Conservation (phyloP, 2,888 invertebrate species). For the Drosophila infuscata region DNA sequence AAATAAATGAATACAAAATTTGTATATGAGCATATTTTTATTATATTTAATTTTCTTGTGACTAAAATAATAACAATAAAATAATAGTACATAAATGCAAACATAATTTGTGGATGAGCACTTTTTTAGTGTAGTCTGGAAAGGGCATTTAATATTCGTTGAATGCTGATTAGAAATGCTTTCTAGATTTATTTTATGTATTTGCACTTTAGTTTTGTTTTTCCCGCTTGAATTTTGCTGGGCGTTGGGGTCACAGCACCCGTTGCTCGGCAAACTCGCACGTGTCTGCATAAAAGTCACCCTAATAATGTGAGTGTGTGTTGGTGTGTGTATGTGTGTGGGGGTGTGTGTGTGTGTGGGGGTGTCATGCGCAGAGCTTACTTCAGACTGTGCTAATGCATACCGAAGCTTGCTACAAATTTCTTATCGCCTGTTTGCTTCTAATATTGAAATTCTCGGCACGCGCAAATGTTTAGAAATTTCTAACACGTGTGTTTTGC, state of each 20-base stretch:
- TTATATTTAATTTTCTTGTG: neutral
- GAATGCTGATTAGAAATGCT: neutral
- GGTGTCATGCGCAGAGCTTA: conserved; percentile 64
- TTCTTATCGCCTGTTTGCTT: conserved; percentile 80
- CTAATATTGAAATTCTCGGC: conserved; percentile 85
- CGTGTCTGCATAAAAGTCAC: conserved; percentile 25
- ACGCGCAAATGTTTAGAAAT: conserved; percentile 80
- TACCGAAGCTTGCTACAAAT: conserved; percentile 45
- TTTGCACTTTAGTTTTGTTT: conserved; percentile 42
- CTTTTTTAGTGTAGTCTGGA: neutral
- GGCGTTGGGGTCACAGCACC: conserved; percentile 48
- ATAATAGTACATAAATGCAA: neutral
- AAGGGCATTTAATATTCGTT: conserved; percentile 5
- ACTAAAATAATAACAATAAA: too few species aligned
- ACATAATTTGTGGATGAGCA: neutral
- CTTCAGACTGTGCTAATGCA: conserved; percentile 78
- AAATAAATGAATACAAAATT: too few species aligned
- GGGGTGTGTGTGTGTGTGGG: conserved; percentile 17
- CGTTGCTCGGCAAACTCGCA: conserved; percentile 16
- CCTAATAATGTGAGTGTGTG: conserved; percentile 7
- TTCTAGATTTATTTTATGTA: conserved; percentile 10
- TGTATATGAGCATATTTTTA: neutral
- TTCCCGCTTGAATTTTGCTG: conserved; percentile 50
- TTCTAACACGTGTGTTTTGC: conserved; percentile 62
- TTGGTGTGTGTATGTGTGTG: conserved; percentile 12